Conservation (phyloP, 35 echinoderm and acorn worm genomes). For the Hemicentrotus pulcherrimus region DNA sequence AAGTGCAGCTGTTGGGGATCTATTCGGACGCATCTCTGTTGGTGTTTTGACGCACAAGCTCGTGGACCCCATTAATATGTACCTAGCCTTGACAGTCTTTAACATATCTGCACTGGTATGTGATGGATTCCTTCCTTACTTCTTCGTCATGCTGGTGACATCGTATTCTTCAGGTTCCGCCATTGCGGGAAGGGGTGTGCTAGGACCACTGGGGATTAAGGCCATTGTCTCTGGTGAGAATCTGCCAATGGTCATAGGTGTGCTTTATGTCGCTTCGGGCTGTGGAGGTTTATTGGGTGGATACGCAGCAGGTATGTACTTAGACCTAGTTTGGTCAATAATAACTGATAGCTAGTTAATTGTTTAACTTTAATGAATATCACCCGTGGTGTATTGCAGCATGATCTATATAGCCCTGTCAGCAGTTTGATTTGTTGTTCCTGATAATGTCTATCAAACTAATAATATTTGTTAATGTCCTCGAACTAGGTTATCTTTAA, state of each 20-base stretch:
- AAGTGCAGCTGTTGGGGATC: background rate
- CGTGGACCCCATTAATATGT: background rate
- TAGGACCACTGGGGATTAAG: background rate
- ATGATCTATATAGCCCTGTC: no score
- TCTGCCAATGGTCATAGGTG: background rate
- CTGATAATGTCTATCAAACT: no score
- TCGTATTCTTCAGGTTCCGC: background rate
- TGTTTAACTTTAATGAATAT: no score
- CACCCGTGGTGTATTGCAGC: no score
- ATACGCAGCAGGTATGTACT: background rate
- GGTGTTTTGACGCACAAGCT: background rate
- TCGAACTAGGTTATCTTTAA: no score
- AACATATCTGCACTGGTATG: background rate
- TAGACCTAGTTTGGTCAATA: no score
- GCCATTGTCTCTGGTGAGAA: background rate
- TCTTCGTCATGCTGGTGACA: background rate
- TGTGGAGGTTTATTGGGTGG: background rate
- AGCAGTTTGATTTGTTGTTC: no score
- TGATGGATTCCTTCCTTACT: background rate
- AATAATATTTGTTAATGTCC: no score
- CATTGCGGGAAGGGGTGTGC: background rate
- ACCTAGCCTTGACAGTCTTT: background rate
- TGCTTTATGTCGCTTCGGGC: background rate
- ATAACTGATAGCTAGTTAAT: no score
- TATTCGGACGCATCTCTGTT: background rate